Percentiles rank a stretch among this genome's conserved stretches.
Conservation (phyloP, 1,140 invertebrate species). For the Apis cerana region DNA sequence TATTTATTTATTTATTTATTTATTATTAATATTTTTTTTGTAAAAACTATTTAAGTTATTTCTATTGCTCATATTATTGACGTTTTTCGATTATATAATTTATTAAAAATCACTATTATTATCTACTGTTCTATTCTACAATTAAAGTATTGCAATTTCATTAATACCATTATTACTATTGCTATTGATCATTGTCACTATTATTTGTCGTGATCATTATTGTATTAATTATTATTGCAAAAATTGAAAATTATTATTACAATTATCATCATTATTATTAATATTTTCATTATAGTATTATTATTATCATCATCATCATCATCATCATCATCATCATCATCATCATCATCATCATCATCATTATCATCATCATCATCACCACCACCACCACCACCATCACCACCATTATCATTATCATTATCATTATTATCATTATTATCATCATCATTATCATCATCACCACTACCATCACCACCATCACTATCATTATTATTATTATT, state of each 20-base stretch:
- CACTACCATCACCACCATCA: too few species aligned
- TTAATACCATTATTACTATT: too few species aligned
- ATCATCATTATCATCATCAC: too few species aligned
- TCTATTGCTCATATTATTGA: not conserved
- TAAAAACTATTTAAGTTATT: not conserved
- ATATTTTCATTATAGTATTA: constrained; percentile 39
- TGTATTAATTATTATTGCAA: too few species aligned
- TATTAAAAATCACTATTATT: not conserved
- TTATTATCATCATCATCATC: constrained; percentile 25
- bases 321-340: not conserved
- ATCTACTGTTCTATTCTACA: too few species aligned
- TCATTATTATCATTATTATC: too few species aligned
- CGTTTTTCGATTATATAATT: not conserved
- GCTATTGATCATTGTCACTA: not conserved
- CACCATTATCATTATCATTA: too few species aligned
- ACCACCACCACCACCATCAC: too few species aligned
- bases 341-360: constrained; percentile 50
- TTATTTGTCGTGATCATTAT: not conserved
- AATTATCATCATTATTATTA: too few species aligned
- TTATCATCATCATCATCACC: not conserved
- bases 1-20: constrained; percentile 19
- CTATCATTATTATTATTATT: not conserved
- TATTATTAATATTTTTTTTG: constrained; percentile 24
- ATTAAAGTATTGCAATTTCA: too few species aligned
- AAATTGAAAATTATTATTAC: not conserved